These are phyloP conservation scores for Dendroctonus valens DNA, from an alignment of 1,140 invertebrate species.

Conservation along the genomic window DNA sequence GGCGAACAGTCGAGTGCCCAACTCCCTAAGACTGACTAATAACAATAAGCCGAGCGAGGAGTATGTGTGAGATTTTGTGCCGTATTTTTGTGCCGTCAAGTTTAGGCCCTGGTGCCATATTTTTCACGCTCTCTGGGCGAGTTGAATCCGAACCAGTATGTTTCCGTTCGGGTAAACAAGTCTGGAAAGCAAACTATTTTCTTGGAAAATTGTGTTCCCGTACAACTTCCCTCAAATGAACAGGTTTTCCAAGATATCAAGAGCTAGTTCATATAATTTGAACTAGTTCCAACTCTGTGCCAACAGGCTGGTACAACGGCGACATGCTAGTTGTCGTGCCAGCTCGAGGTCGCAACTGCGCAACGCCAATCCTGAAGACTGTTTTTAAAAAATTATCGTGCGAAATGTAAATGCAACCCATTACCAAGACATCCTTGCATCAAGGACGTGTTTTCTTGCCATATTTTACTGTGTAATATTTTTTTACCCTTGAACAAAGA, in stretches of 20 bases:
- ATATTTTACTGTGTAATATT: slow-evolving; percentile 20
- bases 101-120: background rate
- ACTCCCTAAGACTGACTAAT: slow-evolving; percentile 64
- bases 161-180: background rate
- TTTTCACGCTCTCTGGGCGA: background rate
- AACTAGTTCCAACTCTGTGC: background rate
- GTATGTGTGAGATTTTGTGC: slow-evolving; percentile 60
- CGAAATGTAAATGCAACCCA: background rate
- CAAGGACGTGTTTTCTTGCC: slow-evolving; percentile 26
- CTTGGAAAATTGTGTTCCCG: background rate
- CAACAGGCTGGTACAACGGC: background rate
- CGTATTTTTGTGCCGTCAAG: slow-evolving; percentile 29
- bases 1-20: slow-evolving; percentile 63
- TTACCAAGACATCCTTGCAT: slow-evolving; percentile 23
- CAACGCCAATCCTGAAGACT: slow-evolving; percentile 2
- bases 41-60: slow-evolving; percentile 65
- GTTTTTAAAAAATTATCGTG: slow-evolving; percentile 7
- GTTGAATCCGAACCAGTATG: background rate
- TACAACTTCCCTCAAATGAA: background rate
- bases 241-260: background rate
- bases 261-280: background rate
- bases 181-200: no score
- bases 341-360: background rate
- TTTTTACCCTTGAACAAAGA: slow-evolving; percentile 11
- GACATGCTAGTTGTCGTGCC: slow-evolving; percentile 2